These are phyloP conservation scores for Scolanthus callimorphus DNA, from an alignment of 92 coral and sea anemone genomes.

Conservation along the genomic window DNA sequence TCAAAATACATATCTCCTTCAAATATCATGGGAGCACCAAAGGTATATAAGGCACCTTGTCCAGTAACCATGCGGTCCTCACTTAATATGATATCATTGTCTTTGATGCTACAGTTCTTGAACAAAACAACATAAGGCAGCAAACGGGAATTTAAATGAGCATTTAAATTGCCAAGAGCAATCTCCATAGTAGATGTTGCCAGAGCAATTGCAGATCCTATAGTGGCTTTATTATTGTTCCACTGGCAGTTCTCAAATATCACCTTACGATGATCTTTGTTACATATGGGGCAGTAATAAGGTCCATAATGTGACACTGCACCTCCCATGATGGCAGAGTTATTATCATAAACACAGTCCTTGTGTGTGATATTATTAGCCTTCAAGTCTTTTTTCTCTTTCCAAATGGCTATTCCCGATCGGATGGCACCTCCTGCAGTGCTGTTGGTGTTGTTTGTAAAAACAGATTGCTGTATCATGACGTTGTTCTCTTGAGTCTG, in stretches of 20 bases:
- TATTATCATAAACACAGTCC: slow-evolving; percentile 37
- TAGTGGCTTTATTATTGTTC: slow-evolving; percentile 64
- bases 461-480: slow-evolving; percentile 22
- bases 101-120: slow-evolving; percentile 52
- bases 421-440: slow-evolving; percentile 79
- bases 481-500: slow-evolving; percentile 39
- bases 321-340: slow-evolving; percentile 58
- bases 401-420: slow-evolving; percentile 22
- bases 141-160: slow-evolving; percentile 19
- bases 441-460: slow-evolving; percentile 38
- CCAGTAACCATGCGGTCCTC: slow-evolving; percentile 67
- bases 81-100: slow-evolving; percentile 42
- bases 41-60: slow-evolving; percentile 77
- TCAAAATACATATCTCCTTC: slow-evolving; percentile 35
- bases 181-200: slow-evolving; percentile 21
- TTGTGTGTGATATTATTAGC: slow-evolving; percentile 49
- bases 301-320: slow-evolving; percentile 55
- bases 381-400: neutral
- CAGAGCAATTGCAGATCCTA: slow-evolving; percentile 86
- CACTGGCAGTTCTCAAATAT: slow-evolving; percentile 46
- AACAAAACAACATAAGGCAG: slow-evolving; percentile 40
- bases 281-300: slow-evolving; percentile 10
- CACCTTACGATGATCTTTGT: slow-evolving; percentile 9
- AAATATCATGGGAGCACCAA: slow-evolving; percentile 57
- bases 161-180: slow-evolving; percentile 16